Base-by-base conservation (phyloP, 2,797 vertebrate species). In the Selene dorsalis region DNA sequence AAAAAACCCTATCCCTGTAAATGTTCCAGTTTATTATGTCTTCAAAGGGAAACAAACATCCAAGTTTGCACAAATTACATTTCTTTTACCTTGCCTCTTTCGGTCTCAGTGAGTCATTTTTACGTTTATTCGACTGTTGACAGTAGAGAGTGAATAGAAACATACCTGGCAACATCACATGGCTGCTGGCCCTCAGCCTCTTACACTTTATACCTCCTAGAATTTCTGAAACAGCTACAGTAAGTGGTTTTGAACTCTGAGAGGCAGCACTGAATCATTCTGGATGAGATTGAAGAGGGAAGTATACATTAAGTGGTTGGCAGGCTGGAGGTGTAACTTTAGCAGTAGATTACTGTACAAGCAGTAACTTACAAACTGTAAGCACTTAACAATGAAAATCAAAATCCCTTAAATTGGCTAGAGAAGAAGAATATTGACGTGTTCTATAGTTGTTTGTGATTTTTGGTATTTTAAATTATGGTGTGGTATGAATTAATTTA, bases 191-290 rank as follows among this genome's bases (percentile, higher is more conserved):
- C 52, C 38, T 28, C 3, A 5, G n/a, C 57, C n/a, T 11, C 9
- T 28, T 61, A 56, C 74, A 63, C 79, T 56, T 73, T 74, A 67
- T 35, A 61, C 55, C 56, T 53, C 20, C 32, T 55, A 41, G 70
- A 57, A 67, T 66, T 53, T 65, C 2, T 55, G 32, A 73, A 52
- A 41, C 11, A 63, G 50, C 38, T 11, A 58, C 39, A 69, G 39
- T 69, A 53, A 82, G 67, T 52, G 61, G 45, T 64, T 80, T 61
- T 52, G 14, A 59, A 55, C 56, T 72, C 59, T 12, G 17, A 45
- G 55, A 69, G 60, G 70, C 63, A 59, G 32, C 22, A 69, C 69
- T 78, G 14, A 57, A 69, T 77, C 38, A 67, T 70, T 82, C 72
- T 57, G 32, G 43, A 69, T 74, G 39, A 28, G 61, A 73, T 72